phyloP scores from a whole-genome alignment of 2,888 invertebrate species.

The Aleiodes alternator region DNA sequence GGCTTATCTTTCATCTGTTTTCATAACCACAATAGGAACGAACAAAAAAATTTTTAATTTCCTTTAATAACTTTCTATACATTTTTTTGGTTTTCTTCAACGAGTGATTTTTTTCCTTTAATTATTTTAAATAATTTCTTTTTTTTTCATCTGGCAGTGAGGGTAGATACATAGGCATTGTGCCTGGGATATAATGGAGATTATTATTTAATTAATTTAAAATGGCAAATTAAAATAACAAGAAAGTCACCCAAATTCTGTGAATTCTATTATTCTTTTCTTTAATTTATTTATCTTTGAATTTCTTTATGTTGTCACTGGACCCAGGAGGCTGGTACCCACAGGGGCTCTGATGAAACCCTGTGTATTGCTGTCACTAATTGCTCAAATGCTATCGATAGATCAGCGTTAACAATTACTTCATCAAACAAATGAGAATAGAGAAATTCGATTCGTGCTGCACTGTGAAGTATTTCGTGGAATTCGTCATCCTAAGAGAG shows the following conservation, averaged over 20 bases:
- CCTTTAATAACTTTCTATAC: constrained; percentile 28
- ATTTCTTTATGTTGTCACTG: constrained; percentile 78
- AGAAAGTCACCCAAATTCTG: not conserved
- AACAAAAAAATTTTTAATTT: constrained; percentile 27
- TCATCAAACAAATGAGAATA: constrained; percentile 97
- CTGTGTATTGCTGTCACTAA: constrained; percentile 88
- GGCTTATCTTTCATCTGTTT: constrained; percentile 53
- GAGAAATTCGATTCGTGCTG: constrained; percentile 91
- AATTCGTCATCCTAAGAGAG: constrained; percentile 90
- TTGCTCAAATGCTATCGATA: constrained; percentile 90
- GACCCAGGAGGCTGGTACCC: constrained; percentile 98
- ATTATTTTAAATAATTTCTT: constrained; percentile 18
- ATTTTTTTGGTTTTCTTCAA: constrained; percentile 15
- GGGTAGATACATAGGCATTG: constrained; percentile 36
- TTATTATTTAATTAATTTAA: not conserved
- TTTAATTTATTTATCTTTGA: constrained; percentile 30
- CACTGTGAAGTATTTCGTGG: constrained; percentile 88
- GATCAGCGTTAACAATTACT: constrained; percentile 93
- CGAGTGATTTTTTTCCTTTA: not conserved
- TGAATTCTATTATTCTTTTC: constrained; percentile 1
- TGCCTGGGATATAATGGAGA: constrained; percentile 3
- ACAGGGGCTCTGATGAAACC: constrained; percentile 93
- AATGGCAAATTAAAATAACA: not conserved
- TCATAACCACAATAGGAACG: constrained; percentile 13
- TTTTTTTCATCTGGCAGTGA: constrained; percentile 51